Conservation (phyloP, 2,888 invertebrate species). For the Drosophila ochracea region DNA sequence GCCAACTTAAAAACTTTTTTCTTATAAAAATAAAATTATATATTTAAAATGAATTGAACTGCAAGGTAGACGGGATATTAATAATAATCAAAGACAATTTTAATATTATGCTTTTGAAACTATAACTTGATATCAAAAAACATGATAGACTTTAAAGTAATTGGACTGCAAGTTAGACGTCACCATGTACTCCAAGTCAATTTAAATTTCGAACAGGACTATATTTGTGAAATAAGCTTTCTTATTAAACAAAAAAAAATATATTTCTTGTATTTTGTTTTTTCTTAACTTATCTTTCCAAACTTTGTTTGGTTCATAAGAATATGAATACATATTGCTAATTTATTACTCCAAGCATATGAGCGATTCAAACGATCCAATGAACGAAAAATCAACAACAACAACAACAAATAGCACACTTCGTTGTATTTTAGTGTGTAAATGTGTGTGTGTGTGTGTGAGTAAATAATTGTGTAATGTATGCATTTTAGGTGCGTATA, state of each 20-base stretch:
- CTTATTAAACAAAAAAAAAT: neutral
- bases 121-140: neutral
- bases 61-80: neutral
- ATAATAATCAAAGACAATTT: neutral
- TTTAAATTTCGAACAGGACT: neutral
- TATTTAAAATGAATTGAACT: neutral
- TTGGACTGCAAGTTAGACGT: neutral
- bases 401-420: constrained; percentile 64
- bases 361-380: constrained; percentile 63
- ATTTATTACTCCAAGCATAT: constrained; percentile 54
- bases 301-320: neutral
- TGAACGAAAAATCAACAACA: constrained; percentile 63
- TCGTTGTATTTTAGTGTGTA: constrained; percentile 19
- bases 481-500: constrained; percentile 17
- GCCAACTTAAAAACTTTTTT: neutral
- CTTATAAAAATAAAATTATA: neutral
- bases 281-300: neutral
- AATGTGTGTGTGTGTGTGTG: constrained; percentile 10
- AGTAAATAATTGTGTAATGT: constrained; percentile 7
- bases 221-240: too few species aligned
- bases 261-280: neutral
- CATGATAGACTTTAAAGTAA: neutral
- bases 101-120: neutral
- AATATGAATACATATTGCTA: constrained; percentile 22
- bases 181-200: neutral